A percentile compares a stretch with the other conserved stretches of the same genome.
Conservation (phyloP, 2,113 vertebrate species). For the Oryctolagus cuniculus region mOryCun1.1 NC_091434.1:180761501-180762000, state of each 20-base stretch:
- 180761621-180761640: background rate
- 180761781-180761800: background rate
- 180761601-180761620: background rate
- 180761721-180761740: background rate
- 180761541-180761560: background rate
- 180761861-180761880: background rate
- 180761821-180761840: background rate
- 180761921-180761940: background rate
- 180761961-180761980: background rate
- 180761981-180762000: background rate
- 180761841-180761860: background rate
- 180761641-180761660: background rate
- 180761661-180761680: background rate
- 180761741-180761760: background rate
- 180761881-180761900: background rate
- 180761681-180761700: background rate
- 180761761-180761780: background rate
- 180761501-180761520: background rate
- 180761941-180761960: background rate
- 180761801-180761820: background rate
- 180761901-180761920: background rate
- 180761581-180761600: background rate
- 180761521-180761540: background rate
- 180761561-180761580: background rate
- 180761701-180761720: background rate